These are phyloP conservation scores for Dinoponera quadriceps DNA, from an alignment of 1,140 invertebrate genomes.

Conservation along the genomic window DNA sequence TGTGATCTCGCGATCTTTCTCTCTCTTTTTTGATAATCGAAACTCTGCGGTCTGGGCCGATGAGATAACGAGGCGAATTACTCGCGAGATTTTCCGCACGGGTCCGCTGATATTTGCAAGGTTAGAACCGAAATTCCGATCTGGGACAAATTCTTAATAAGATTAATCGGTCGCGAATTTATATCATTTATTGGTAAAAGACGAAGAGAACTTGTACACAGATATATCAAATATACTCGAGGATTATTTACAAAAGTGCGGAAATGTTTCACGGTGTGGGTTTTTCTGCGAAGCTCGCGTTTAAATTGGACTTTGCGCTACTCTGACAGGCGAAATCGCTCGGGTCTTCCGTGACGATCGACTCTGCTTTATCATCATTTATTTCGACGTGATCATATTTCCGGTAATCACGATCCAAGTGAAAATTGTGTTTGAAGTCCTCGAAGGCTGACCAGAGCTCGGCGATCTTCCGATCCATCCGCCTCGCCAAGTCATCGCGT, in stretches of 20 bases:
- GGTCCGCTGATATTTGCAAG: too few relatives aligned
- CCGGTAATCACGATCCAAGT: constrained; percentile 40
- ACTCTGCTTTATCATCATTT: constrained; percentile 16
- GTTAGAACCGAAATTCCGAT: too few relatives aligned
- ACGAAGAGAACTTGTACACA: neutral
- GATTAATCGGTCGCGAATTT: neutral
- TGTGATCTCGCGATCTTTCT: constrained; percentile 10
- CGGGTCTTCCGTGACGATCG: neutral
- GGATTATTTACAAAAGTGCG: constrained; percentile 10
- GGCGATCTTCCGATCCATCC: constrained; percentile 51
- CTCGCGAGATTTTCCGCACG: neutral
- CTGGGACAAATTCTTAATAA: neutral
- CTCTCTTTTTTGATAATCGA: neutral
- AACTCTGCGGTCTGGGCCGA: neutral
- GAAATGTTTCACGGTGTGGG: neutral
- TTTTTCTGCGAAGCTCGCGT: constrained; percentile 1
- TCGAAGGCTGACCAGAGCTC: constrained; percentile 65
- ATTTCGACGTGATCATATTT: constrained; percentile 3
- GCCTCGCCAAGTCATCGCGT: constrained; percentile 44
- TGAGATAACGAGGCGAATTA: constrained; percentile 13
- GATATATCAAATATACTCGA: constrained; percentile 3
- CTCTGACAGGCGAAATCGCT: constrained; percentile 18
- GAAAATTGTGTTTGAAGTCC: constrained; percentile 63
- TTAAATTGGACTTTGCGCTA: neutral
- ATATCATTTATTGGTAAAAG: neutral